phyloP scores from a whole-genome alignment of 2,113 vertebrate genomes.

The Syngnathus scovelli region DNA sequence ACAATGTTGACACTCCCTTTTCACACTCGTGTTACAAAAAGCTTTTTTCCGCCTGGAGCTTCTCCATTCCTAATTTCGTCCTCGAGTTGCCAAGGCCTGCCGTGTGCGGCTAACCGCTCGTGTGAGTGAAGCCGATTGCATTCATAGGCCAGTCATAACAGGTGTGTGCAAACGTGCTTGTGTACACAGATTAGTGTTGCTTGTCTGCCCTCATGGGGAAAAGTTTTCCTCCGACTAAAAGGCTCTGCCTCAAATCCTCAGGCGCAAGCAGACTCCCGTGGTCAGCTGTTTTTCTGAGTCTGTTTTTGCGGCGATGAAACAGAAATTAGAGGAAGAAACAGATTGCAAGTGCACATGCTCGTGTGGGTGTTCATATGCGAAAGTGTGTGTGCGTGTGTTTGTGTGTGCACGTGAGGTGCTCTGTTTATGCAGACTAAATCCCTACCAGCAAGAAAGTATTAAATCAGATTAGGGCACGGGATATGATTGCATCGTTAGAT shows the following conservation, averaged over 20 bases:
- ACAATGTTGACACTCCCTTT: slow-evolving; percentile 4
- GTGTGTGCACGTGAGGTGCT: slow-evolving; percentile 47
- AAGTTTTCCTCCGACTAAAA: slow-evolving; percentile 21
- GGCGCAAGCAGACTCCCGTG: background rate
- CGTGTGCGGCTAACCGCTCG: slow-evolving; percentile 22
- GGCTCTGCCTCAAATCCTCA: background rate
- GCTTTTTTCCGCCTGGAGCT: slow-evolving; percentile 17
- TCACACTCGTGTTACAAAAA: slow-evolving; percentile 18
- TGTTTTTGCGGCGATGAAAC: slow-evolving; percentile 30
- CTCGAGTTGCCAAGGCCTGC: slow-evolving; percentile 30
- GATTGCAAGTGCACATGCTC: slow-evolving; percentile 31
- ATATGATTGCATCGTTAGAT: slow-evolving; percentile 64
- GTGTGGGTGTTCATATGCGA: slow-evolving; percentile 23
- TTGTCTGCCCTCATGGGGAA: slow-evolving; percentile 18
- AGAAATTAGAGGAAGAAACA: slow-evolving; percentile 40
- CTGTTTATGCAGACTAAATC: slow-evolving; percentile 63
- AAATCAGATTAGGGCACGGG: slow-evolving; percentile 59
- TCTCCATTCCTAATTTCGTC: slow-evolving; percentile 25
- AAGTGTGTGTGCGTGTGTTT: background rate
- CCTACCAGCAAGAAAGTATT: slow-evolving; percentile 66
- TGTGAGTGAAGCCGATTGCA: slow-evolving; percentile 14
- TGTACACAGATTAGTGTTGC: slow-evolving; percentile 17
- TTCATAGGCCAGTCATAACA: slow-evolving; percentile 26
- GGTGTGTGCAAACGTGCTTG: slow-evolving; percentile 12
- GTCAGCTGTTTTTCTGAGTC: slow-evolving; percentile 19